Conservation (phyloP, 2,888 invertebrate species). For the Esperia sulphurella region DNA sequence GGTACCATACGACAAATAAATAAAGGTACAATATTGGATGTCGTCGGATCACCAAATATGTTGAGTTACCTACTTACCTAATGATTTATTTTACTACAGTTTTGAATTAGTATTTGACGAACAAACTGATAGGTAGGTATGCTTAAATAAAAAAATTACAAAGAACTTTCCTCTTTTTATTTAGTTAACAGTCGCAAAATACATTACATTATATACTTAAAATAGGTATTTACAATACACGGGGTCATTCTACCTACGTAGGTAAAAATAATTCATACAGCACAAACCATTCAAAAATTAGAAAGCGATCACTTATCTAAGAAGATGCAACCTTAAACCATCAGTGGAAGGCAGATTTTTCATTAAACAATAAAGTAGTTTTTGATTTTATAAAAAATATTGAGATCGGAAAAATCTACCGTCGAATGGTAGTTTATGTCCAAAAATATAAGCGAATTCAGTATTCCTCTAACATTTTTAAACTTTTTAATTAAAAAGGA, state of each 20-base stretch:
- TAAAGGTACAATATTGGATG: no score
- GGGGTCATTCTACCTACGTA: constrained; percentile 75
- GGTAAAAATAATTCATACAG: constrained; percentile 65
- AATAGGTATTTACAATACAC: constrained; percentile 73
- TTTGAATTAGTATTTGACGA: no score
- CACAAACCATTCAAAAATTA: constrained; percentile 69
- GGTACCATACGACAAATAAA: no score
- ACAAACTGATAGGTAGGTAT: background rate
- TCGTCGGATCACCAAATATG: no score
- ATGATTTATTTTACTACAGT: no score
- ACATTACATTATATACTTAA: constrained; percentile 65
- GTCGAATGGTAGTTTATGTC: constrained; percentile 15
- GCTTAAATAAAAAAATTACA: background rate
- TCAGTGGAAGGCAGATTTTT: constrained; percentile 23
- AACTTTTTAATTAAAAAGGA: constrained; percentile 50
- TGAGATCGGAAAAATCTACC: constrained; percentile 28
- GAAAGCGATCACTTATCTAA: constrained; percentile 52
- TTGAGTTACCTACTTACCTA: no score
- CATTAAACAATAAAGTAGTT: constrained; percentile 15
- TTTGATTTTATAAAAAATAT: constrained; percentile 26
- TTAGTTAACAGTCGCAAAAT: constrained; percentile 76
- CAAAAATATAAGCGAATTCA: constrained; percentile 35
- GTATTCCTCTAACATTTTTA: constrained; percentile 36
- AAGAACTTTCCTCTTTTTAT: constrained; percentile 63
- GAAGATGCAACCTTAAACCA: constrained; percentile 30